Percentiles rank a stretch among this genome's conserved stretches.
Conservation (phyloP, 1,140 invertebrate genomes). For the Maniola jurtina region DNA sequence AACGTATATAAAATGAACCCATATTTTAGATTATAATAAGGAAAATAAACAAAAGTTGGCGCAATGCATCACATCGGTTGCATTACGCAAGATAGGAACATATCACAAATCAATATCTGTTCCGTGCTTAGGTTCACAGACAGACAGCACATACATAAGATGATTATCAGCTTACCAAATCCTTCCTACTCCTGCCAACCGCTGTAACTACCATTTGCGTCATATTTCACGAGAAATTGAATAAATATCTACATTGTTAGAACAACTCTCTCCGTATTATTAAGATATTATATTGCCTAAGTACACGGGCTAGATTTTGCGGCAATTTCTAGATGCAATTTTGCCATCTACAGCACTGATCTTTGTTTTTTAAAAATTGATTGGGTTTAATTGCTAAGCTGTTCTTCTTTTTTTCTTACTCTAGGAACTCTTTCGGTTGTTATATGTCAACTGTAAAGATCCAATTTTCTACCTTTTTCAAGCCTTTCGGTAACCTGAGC, state of each 20-base stretch:
- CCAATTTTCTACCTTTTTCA: too few species aligned
- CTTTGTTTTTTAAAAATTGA: too few species aligned
- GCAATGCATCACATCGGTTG: constrained; percentile 7
- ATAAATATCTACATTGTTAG: constrained; percentile 9
- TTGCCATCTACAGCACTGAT: neutral
- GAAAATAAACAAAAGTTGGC: constrained; percentile 10
- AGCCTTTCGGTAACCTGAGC: too few species aligned
- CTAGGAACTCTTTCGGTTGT: too few species aligned
- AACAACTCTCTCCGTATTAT: constrained; percentile 16
- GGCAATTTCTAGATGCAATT: neutral
- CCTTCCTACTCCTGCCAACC: constrained; percentile 14
- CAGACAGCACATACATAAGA: constrained; percentile 8
- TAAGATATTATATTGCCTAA: constrained; percentile 7
- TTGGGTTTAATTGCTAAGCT: too few species aligned
- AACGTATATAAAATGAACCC: neutral
- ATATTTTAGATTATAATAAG: neutral
- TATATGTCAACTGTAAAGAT: too few species aligned
- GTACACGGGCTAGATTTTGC: neutral
- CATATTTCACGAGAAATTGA: constrained; percentile 17
- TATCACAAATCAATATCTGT: constrained; percentile 14
- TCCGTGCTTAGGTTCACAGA: constrained; percentile 6
- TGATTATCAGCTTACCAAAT: constrained; percentile 10
- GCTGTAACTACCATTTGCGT: constrained; percentile 9
- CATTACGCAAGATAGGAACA: constrained; percentile 13
- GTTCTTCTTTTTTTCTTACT: too few species aligned